Evolutionary conservation across 2,888 invertebrate genomes (phyloP), one percentile per base, ranked within the genome.

Genomic region (Brassicogethes aeneus): DNA sequence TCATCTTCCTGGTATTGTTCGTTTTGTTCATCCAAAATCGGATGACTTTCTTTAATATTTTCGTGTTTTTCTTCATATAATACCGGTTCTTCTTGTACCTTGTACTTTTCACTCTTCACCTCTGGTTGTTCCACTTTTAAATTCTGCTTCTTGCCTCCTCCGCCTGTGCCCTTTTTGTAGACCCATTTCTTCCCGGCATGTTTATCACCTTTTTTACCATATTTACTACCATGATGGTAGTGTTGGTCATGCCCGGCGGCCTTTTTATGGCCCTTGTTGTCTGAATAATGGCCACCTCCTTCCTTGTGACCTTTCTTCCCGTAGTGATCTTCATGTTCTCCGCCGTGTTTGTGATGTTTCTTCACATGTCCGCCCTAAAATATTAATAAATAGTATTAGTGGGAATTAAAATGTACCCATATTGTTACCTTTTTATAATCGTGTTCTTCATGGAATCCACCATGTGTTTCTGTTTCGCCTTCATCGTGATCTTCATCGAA

Each of bases 401-500:
- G n/a, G n/a, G n/a, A n/a, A 36, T 14, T 15, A 38, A 32, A 15
- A 31, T n/a, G n/a, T n/a, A n/a, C n/a, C n/a, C n/a, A n/a, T n/a
- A n/a, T n/a, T n/a, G n/a, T n/a, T n/a, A 65, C 72, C 56, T 75
- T 73, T 45, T 70, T 60, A 41, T 60, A 60, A 32, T 70, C 66
- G 41, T 75, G 70, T 31, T 79, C 75, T 15, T 73, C 65, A 47
- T 75, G 71, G 57, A 68, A 76, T 1, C 73, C 80, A 1, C 81
- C 82, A 43, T 79, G 75, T 46, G 80, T 80, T 52, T 80, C 81
- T 34, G 74, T 71, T 16, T 79, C 80, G 0, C 72, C 77, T 2
- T 77, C 79, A 47, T 82, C 82, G 17, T 82, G 77, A 42, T 78
- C 79, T 60, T 84, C 84, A 56, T 85, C 84, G 56, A 80, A 85